Evolutionary conservation across 2,888 invertebrate genomes (phyloP).

Genomic region (Stratiomys singularior): DNA sequence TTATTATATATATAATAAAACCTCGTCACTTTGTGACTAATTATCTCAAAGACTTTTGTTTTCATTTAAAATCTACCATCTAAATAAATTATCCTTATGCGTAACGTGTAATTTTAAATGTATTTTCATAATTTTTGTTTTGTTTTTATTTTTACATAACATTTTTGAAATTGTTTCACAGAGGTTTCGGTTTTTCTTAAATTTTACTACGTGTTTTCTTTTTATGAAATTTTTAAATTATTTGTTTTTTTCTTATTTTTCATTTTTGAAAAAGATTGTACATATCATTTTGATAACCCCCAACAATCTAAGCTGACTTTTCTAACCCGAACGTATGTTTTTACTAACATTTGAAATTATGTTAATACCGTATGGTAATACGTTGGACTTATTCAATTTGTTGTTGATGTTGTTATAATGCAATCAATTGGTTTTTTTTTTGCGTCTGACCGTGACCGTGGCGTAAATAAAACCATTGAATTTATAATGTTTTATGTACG

Average conservation of each 20-base stretch:
- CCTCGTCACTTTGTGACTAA: conserved; percentile 39
- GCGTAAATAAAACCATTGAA: neutral
- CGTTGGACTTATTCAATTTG: neutral
- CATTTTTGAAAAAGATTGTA: conserved; percentile 34
- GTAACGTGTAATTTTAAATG: conserved; percentile 10
- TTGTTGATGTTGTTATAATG: neutral
- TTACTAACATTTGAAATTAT: conserved; percentile 2
- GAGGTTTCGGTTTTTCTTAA: conserved; percentile 30
- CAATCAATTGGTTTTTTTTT: neutral
- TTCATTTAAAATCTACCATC: conserved; percentile 35
- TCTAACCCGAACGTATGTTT: neutral
- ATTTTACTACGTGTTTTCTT: conserved; percentile 8
- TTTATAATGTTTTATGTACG: neutral
- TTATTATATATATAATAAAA: conserved; percentile 43
- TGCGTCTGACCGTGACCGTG: neutral
- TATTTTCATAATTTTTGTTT: conserved; percentile 5
- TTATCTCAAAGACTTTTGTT: conserved; percentile 36
- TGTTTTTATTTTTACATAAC: conserved; percentile 12
- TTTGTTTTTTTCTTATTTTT: conserved; percentile 24
- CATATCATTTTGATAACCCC: conserved; percentile 1
- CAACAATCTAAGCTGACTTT: conserved; percentile 24
- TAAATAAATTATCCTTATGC: conserved; percentile 39
- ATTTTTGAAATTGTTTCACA: conserved; percentile 39
- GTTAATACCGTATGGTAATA: neutral
- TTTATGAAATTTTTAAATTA: conserved; percentile 5